These are phyloP conservation scores for Cacatua alba DNA, from an alignment of 2,113 vertebrate genomes.

Conservation along the genomic window DNA sequence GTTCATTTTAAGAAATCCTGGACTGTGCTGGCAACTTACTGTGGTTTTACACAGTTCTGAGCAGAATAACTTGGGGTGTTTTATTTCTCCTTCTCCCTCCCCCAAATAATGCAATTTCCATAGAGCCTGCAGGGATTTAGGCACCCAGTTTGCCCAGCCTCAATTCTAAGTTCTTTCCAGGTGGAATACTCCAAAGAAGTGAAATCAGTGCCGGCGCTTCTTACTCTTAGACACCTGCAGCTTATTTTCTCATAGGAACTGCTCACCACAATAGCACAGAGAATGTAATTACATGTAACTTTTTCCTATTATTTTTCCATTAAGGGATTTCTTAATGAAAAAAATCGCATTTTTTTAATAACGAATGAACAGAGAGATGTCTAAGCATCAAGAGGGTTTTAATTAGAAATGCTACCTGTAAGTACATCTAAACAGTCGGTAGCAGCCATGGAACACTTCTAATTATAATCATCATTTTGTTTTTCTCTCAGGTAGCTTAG, in stretches of 20 bases:
- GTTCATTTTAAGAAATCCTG: background rate
- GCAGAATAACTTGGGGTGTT: background rate
- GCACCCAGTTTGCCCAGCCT: background rate
- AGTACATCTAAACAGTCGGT: slow-evolving; percentile 68
- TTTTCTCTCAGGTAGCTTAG: slow-evolving; percentile 68
- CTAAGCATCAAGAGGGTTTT: slow-evolving; percentile 63
- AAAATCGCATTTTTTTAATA: slow-evolving; percentile 29
- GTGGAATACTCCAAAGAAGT: background rate
- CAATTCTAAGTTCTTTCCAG: background rate
- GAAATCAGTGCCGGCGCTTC: background rate
- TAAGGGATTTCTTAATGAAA: slow-evolving; percentile 51
- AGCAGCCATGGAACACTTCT: slow-evolving; percentile 66
- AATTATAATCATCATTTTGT: slow-evolving; percentile 74
- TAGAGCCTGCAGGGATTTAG: background rate
- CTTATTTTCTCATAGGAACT: slow-evolving; percentile 40
- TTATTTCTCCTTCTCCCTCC: background rate
- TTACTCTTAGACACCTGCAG: slow-evolving; percentile 37
- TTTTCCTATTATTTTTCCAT: slow-evolving; percentile 66
- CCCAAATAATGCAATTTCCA: background rate
- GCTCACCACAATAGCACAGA: slow-evolving; percentile 17
- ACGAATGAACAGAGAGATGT: slow-evolving; percentile 42
- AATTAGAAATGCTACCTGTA: slow-evolving; percentile 74
- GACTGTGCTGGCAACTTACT: background rate
- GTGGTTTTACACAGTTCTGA: background rate
- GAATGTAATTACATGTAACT: slow-evolving; percentile 61